Conservation (phyloP, 2,113 vertebrate species). For the Neodon shergylaensis region DNA sequence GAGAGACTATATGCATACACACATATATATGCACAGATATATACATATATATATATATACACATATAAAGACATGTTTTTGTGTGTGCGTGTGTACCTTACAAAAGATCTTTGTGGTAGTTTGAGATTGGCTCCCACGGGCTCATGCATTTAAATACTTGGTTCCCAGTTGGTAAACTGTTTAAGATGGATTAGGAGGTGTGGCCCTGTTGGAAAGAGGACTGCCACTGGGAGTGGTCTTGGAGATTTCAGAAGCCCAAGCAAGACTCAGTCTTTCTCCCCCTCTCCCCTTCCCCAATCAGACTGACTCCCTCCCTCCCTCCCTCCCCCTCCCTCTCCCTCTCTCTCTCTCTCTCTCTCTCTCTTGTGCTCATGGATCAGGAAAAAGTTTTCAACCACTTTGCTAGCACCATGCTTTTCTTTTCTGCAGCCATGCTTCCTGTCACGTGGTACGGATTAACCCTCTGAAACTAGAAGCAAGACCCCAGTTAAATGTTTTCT, state of each 20-base stretch:
- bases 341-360: not conserved
- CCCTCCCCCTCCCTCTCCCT: not conserved
- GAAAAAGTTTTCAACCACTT: not conserved
- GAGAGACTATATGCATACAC: not conserved
- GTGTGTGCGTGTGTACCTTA: not conserved
- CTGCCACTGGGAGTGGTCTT: not conserved
- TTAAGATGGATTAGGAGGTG: not conserved
- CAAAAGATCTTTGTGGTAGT: not conserved
- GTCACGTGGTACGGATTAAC: not conserved
- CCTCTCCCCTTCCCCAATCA: too few relatives aligned
- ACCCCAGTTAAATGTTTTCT: not conserved
- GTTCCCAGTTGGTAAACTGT: not conserved
- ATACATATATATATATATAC: too few relatives aligned
- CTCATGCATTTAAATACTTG: not conserved
- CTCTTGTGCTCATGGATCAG: not conserved
- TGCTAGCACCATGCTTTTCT: not conserved
- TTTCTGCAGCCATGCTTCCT: not conserved
- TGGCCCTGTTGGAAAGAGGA: not conserved
- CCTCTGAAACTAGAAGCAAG: not conserved
- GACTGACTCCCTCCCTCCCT: not conserved
- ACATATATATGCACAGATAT: not conserved
- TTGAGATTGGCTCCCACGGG: not conserved
- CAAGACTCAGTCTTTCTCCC: not conserved
- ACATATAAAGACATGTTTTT: rapidly evolving
- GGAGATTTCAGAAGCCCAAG: not conserved